Base-by-base conservation (phyloP, 1,140 invertebrate species). In the Pogonomyrmex californicus region DNA sequence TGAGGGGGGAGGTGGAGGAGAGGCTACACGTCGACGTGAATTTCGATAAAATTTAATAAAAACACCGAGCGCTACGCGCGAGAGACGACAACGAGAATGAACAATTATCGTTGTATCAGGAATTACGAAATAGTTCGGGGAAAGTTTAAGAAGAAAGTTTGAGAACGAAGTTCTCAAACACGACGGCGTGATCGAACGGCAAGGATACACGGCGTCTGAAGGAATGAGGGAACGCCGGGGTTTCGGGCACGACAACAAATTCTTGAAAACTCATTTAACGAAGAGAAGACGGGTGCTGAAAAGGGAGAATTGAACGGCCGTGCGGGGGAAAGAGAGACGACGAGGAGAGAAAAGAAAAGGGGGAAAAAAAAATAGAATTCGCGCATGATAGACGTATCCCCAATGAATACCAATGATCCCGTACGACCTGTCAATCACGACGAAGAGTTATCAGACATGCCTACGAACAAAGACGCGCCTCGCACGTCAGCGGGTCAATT, bases 401-500 rank as follows among this genome's bases (percentile, higher is more conserved):
- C 79, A 54, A 83, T 82, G 86, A 68, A 71, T 71, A 88, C 87
- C 85, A 86, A 86, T 78, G 76, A 86, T 79, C 76, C 63, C 76
- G 76, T 77, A 81, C 77, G 76, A 86, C 79, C 68, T 78, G 85
- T 82, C 85, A 86, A 86, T 85, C 81, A 87, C 47, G 33, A 49
- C 66, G 36, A 73, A 71, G 78, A 83, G 66, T 73, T 87, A 87
- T 87, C 79, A 73, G 73, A 65, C 70, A 83, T 71, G 76, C 63
- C 81, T 70, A 60, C 62, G 86, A 85, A 87, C 87, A 86, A 88
- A 88, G 87, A 88, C 75, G 85, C 75, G 51, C 36, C 77, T 68
- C 87, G 75, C 56, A 88, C 75, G 87, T 86, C 86, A 87, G 88
- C 88, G 86, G 89, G 88, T 92, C 92, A 93, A 92, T 93, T 92